Conservation (phyloP, 2,888 invertebrate genomes). For the Drosophila pseudotalamancana region DNA sequence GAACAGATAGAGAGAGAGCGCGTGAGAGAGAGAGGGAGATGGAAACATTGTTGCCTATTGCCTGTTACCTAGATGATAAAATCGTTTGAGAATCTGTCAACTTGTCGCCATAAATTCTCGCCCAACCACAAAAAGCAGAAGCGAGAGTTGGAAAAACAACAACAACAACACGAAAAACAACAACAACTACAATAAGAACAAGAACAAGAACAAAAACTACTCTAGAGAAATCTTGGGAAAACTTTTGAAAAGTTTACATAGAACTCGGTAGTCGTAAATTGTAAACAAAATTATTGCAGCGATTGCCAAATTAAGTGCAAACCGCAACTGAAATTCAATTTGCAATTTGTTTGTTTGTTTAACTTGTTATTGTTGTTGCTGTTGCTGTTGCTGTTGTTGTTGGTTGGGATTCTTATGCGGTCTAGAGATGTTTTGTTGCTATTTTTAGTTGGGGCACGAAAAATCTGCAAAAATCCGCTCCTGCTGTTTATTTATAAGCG, state of each 20-base stretch:
- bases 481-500: slow-evolving; percentile 70
- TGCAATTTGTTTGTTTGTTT: slow-evolving; percentile 72
- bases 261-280: slow-evolving; percentile 64
- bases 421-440: slow-evolving; percentile 12
- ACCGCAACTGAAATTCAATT: slow-evolving; percentile 73
- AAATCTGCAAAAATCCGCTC: slow-evolving; percentile 28
- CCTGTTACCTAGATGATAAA: slow-evolving; percentile 66
- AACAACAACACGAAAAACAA: neutral
- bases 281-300: slow-evolving; percentile 79
- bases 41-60: slow-evolving; percentile 56
- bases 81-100: slow-evolving; percentile 75
- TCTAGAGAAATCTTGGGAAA: slow-evolving; percentile 6
- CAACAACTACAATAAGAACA: too few relatives aligned
- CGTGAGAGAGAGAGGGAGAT: slow-evolving; percentile 9
- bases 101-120: slow-evolving; percentile 69
- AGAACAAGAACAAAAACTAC: neutral
- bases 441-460: slow-evolving; percentile 17
- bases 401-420: slow-evolving; percentile 39
- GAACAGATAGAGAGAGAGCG: slow-evolving; percentile 9
- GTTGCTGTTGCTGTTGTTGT: slow-evolving; percentile 9
- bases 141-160: neutral
- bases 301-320: slow-evolving; percentile 79
- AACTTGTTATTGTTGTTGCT: slow-evolving; percentile 19
- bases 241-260: slow-evolving; percentile 44
- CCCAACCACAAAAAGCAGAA: slow-evolving; percentile 33